phyloP scores from a whole-genome alignment of 2,797 vertebrate species.

The Kryptolebias ocellatus region DNA sequence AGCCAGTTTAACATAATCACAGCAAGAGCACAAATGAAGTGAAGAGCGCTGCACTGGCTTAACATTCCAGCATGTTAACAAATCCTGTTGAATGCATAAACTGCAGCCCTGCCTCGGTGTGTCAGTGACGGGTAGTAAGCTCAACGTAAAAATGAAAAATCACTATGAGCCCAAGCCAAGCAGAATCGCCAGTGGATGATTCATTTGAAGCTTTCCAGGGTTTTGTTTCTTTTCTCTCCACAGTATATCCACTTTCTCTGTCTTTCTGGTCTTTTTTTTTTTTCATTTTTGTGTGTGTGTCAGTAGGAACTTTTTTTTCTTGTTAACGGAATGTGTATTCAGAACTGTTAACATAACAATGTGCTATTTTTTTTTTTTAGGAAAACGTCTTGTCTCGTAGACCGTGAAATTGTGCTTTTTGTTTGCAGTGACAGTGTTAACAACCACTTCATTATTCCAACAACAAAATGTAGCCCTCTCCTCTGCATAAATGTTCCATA shows the following conservation, averaged over 20 bases:
- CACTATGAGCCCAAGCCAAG: conserved; percentile 37
- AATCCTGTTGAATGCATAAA: conserved; percentile 59
- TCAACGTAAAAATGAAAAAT: conserved; percentile 38
- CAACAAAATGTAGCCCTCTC: no score
- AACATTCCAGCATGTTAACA: conserved; percentile 61
- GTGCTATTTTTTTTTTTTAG: no score
- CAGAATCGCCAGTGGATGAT: conserved; percentile 61
- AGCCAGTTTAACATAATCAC: conserved; percentile 38
- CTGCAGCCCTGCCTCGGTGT: conserved; percentile 33
- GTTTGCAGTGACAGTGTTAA: no score
- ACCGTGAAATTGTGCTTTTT: no score
- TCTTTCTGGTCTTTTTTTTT: background rate
- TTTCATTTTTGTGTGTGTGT: background rate
- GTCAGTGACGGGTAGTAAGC: conserved; percentile 52
- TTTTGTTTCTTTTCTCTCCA: conserved; percentile 25
- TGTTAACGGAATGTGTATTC: no score
- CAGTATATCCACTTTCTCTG: background rate
- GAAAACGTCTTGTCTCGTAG: no score
- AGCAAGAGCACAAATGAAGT: conserved; percentile 55
- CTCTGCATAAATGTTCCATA: no score
- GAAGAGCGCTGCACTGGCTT: conserved; percentile 60
- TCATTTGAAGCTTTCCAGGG: conserved; percentile 48
- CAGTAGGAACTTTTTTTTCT: no score
- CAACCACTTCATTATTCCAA: no score
- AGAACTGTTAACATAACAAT: no score